Evolutionary conservation across 2,797 vertebrate species (phyloP).

Genomic region (Acipenser ruthenus): DNA sequence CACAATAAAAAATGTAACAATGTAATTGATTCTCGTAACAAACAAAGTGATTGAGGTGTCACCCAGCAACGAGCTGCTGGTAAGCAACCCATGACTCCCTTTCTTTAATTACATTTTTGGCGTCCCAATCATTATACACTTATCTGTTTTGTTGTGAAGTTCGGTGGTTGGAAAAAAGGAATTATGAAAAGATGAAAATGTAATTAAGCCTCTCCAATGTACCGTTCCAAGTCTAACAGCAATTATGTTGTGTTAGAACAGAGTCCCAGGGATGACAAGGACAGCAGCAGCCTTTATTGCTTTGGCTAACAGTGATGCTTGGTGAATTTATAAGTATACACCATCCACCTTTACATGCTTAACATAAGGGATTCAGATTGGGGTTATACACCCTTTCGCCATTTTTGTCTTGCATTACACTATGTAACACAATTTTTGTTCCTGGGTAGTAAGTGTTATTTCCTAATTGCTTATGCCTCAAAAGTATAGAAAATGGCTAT

Average conservation of each 20-base stretch:
- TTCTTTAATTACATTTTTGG: slow-evolving; percentile 10
- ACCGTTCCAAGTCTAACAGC: slow-evolving; percentile 5
- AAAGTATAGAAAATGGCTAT: no score
- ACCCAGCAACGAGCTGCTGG: not conserved
- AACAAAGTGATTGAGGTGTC: not conserved
- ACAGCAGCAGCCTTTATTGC: not conserved
- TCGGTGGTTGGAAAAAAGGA: slow-evolving; percentile 2
- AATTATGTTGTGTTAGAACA: not conserved
- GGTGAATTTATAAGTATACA: not conserved
- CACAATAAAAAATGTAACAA: no score
- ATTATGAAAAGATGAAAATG: not conserved
- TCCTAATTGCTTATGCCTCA: no score
- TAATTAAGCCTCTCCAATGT: slow-evolving; percentile 8
- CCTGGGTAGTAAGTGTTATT: no score
- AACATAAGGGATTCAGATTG: not conserved
- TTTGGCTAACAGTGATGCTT: not conserved
- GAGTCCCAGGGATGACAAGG: not conserved
- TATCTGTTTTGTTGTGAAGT: slow-evolving; percentile 6
- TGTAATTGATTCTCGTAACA: no score
- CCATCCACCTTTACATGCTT: not conserved
- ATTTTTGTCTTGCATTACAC: no score
- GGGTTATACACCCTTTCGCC: no score
- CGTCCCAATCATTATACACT: not conserved
- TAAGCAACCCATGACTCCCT: not conserved
- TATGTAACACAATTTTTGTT: no score